Conservation (phyloP, 2,113 vertebrate genomes). For the Hemicordylus capensis region DNA sequence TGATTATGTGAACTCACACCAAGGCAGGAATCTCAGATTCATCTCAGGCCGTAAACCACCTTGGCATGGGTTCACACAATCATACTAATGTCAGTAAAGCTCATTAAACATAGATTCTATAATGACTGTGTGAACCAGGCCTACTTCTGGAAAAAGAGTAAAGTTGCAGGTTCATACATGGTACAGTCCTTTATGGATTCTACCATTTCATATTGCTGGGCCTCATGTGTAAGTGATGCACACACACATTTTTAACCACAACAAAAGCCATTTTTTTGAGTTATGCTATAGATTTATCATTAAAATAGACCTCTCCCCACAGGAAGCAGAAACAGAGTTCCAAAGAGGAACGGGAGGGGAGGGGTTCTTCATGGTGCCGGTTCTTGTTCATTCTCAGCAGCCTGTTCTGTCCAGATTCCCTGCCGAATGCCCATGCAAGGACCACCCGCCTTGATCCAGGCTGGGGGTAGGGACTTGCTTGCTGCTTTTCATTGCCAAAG, state of each 20-base stretch:
- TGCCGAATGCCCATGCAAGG: accelerated
- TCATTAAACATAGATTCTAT: too few species aligned
- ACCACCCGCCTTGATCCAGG: background rate
- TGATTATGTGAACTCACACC: too few species aligned
- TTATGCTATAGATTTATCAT: background rate
- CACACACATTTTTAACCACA: background rate
- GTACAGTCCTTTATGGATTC: background rate
- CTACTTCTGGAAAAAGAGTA: background rate
- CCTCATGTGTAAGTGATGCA: background rate
- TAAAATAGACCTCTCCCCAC: too few species aligned
- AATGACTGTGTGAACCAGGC: too few species aligned
- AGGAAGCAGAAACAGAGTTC: background rate
- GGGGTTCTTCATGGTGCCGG: background rate
- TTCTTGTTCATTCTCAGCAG: background rate
- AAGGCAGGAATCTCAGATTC: too few species aligned
- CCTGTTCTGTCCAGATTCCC: accelerated
- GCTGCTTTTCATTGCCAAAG: background rate
- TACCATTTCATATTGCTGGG: background rate
- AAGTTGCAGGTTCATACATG: background rate
- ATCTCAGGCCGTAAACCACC: too few species aligned
- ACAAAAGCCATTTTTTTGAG: background rate
- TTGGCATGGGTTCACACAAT: too few species aligned
- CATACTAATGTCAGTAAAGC: too few species aligned
- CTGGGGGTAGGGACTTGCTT: accelerated
- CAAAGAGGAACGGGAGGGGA: background rate